These are phyloP conservation scores for Hypercompe scribonia DNA, from an alignment of 2,888 invertebrate species.

Conservation along the genomic window DNA sequence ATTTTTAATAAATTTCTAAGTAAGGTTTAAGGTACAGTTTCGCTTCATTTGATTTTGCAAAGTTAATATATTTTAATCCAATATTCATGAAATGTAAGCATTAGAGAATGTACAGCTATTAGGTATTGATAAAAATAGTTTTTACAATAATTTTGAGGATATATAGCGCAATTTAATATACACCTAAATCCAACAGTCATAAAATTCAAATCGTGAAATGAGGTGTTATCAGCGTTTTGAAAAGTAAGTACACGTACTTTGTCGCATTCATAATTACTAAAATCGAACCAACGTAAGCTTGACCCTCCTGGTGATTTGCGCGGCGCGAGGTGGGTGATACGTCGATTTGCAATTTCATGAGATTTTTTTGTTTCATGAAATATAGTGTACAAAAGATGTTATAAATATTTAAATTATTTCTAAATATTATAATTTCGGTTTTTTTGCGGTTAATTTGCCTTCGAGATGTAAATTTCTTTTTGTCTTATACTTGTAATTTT, in stretches of 20 bases:
- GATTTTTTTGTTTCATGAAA: too few species aligned
- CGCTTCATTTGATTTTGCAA: slow-evolving; percentile 14
- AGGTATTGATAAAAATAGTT: background rate
- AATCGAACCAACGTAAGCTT: too few species aligned
- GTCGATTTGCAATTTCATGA: too few species aligned
- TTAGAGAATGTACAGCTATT: background rate
- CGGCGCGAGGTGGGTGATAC: too few species aligned
- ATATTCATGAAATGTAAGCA: slow-evolving; percentile 17
- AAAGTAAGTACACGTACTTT: background rate
- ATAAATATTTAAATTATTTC: too few species aligned
- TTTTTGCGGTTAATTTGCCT: too few species aligned
- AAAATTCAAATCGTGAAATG: slow-evolving; percentile 14
- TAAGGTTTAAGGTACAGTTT: slow-evolving; percentile 27
- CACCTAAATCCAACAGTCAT: slow-evolving; percentile 28
- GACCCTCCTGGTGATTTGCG: too few species aligned
- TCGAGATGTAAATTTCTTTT: too few species aligned
- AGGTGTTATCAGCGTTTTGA: background rate
- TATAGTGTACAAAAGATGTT: too few species aligned
- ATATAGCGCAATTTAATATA: background rate
- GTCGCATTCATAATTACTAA: background rate
- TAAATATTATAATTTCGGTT: too few species aligned
- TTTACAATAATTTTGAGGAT: background rate
- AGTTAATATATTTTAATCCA: slow-evolving; percentile 24
- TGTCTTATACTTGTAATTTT: too few species aligned
- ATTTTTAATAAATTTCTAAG: slow-evolving; percentile 26